A percentile compares a stretch with the other conserved stretches of the same genome.
phyloP scores from a whole-genome alignment of 2,888 invertebrate genomes.

The Dryocosmus kuriphilus region DNA sequence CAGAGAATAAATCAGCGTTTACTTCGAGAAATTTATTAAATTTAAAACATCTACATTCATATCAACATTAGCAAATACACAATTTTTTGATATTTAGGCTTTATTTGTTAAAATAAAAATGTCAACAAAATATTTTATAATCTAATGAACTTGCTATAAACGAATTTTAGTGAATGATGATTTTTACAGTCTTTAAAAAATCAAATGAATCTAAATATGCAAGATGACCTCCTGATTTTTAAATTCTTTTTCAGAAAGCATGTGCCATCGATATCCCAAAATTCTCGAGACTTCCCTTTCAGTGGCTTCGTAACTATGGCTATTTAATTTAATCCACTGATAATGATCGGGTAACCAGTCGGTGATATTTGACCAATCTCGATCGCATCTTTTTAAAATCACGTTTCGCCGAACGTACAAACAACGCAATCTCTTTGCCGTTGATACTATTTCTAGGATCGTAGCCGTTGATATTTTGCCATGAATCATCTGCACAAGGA shows the following conservation, averaged over 20 bases:
- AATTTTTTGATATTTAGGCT: not conserved
- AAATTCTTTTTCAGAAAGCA: slow-evolving; percentile 84
- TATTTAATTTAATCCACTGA: slow-evolving; percentile 82
- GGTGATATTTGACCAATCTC: slow-evolving; percentile 82
- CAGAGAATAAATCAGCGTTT: not conserved
- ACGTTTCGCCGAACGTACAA: slow-evolving; percentile 86
- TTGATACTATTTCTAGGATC: slow-evolving; percentile 84
- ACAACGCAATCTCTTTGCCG: slow-evolving; percentile 82
- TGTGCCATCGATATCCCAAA: slow-evolving; percentile 84
- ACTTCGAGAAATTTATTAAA: slow-evolving; percentile 13
- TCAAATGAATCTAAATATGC: slow-evolving; percentile 61
- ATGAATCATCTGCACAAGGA: slow-evolving; percentile 81
- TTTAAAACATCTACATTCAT: not conserved
- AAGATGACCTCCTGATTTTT: slow-evolving; percentile 78
- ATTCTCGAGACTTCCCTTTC: slow-evolving; percentile 85
- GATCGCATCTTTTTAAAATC: slow-evolving; percentile 83
- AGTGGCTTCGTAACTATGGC: slow-evolving; percentile 82
- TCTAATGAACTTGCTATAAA: not conserved
- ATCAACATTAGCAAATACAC: not conserved
- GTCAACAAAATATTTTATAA: not conserved
- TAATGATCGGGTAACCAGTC: slow-evolving; percentile 85
- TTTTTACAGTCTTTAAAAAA: slow-evolving; percentile 18
- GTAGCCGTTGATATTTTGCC: slow-evolving; percentile 89
- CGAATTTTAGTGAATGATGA: slow-evolving; percentile 23
- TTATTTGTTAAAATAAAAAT: not conserved